Percentiles rank a stretch among this genome's conserved stretches.
These are phyloP conservation scores for Peribatodes rhomboidaria DNA, from an alignment of 2,888 invertebrate genomes.

Conservation along the genomic window DNA sequence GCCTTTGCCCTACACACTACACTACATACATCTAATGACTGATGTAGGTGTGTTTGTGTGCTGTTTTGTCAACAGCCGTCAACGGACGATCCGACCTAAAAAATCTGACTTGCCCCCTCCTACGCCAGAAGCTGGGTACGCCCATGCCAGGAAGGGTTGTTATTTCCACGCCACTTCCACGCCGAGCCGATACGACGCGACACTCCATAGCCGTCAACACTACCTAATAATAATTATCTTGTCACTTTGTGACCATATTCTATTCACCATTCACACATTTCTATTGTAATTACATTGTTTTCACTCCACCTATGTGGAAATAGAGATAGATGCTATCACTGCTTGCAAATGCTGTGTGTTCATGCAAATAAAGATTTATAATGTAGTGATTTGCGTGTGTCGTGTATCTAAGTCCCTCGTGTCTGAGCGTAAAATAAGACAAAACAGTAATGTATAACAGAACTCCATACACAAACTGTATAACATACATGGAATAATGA, in stretches of 20 bases:
- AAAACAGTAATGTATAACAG: constrained; percentile 28
- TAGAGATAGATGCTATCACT: constrained; percentile 12
- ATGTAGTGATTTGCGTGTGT: constrained; percentile 30
- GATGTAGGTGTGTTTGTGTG: no score
- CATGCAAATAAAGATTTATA: constrained; percentile 58
- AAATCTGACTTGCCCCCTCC: no score
- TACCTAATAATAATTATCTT: no score
- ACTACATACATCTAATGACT: no score
- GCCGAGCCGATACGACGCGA: no score
- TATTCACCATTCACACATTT: neutral
- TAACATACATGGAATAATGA: constrained; percentile 58
- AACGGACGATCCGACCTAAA: no score
- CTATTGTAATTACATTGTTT: neutral
- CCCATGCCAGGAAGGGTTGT: no score
- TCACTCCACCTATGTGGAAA: neutral
- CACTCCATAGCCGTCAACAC: neutral
- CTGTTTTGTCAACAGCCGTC: no score
- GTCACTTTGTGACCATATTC: neutral
- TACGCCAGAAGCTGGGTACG: no score
- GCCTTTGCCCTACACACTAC: no score
- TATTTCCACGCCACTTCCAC: no score
- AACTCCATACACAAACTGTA: constrained; percentile 62
- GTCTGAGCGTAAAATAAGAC: constrained; percentile 35
- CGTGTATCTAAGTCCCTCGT: constrained; percentile 18
- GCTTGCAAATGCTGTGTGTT: constrained; percentile 45